phyloP scores from a whole-genome alignment of 2,888 invertebrate genomes.

The Tanypteryx hageni region DNA sequence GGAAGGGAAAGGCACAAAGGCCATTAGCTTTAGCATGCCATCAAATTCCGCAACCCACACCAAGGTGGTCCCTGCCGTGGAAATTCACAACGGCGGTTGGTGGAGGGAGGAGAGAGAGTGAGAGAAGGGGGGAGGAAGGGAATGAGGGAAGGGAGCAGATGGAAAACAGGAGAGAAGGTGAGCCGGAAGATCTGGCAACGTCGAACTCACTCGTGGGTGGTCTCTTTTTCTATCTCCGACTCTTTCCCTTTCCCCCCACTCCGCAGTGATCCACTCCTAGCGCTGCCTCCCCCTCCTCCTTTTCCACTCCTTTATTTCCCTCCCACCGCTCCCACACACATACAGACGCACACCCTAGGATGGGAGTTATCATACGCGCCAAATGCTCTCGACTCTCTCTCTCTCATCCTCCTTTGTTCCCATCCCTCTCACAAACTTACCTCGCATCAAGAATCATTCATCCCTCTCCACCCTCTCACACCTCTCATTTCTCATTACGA shows the following conservation, averaged over 20 bases:
- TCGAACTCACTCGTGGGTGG: slow-evolving; percentile 58
- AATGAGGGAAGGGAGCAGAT: slow-evolving; percentile 31
- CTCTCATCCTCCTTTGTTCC: neutral
- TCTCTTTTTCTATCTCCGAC: slow-evolving; percentile 35
- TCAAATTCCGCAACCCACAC: slow-evolving; percentile 56
- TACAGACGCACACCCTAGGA: neutral
- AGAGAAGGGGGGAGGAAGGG: slow-evolving; percentile 1
- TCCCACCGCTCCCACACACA: neutral
- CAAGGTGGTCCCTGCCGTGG: slow-evolving; percentile 36
- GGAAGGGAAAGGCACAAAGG: slow-evolving; percentile 43
- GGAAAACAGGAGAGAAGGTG: slow-evolving; percentile 37
- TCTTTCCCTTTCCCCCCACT: neutral
- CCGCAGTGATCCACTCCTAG: slow-evolving; percentile 21
- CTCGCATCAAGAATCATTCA: neutral
- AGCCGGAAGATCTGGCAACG: slow-evolving; percentile 26
- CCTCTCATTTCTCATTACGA: slow-evolving; percentile 42
- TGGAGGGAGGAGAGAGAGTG: neutral
- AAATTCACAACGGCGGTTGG: slow-evolving; percentile 9
- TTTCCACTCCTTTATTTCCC: neutral
- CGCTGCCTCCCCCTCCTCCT: neutral
- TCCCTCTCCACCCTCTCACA: slow-evolving; percentile 37
- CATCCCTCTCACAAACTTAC: neutral
- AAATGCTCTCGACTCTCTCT: neutral
- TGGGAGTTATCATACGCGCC: slow-evolving; percentile 39
- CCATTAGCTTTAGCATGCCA: slow-evolving; percentile 61